These are phyloP conservation scores for Masnerella sp. DNA, from an alignment of 2,888 invertebrate species.

Conservation along the genomic window DNA sequence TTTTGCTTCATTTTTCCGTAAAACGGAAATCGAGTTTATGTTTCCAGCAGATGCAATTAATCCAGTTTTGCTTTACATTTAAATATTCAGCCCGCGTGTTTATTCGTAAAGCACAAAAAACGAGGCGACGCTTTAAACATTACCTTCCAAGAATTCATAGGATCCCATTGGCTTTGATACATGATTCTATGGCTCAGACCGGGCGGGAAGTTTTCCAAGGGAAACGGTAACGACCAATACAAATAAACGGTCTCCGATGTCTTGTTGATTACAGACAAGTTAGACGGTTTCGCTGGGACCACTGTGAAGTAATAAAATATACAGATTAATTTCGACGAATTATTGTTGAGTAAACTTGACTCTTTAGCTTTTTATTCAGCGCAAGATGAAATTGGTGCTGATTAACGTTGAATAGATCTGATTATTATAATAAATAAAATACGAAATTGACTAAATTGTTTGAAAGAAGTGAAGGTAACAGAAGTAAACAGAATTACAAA, in stretches of 20 bases:
- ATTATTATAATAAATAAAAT: too few species aligned
- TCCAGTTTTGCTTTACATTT: too few species aligned
- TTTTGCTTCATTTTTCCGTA: too few species aligned
- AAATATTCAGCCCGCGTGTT: constrained; percentile 26
- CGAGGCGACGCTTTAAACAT: constrained; percentile 63
- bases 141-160: constrained; percentile 77
- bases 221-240: constrained; percentile 78
- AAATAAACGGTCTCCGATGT: constrained; percentile 78
- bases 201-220: constrained; percentile 79
- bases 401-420: too few species aligned
- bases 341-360: too few species aligned
- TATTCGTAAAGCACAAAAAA: constrained; percentile 35
- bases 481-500: too few species aligned
- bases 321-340: constrained; percentile 1
- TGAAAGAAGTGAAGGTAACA: too few species aligned
- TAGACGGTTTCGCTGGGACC: constrained; percentile 78
- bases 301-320: constrained; percentile 71
- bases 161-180: constrained; percentile 79
- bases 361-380: too few species aligned
- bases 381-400: too few species aligned
- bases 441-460: too few species aligned
- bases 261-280: constrained; percentile 77
- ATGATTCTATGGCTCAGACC: constrained; percentile 79
- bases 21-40: too few species aligned
- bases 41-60: constrained; percentile 9